These are phyloP conservation scores for Leucophora obtusa DNA, from an alignment of 2,888 invertebrate genomes.

Conservation along the genomic window DNA sequence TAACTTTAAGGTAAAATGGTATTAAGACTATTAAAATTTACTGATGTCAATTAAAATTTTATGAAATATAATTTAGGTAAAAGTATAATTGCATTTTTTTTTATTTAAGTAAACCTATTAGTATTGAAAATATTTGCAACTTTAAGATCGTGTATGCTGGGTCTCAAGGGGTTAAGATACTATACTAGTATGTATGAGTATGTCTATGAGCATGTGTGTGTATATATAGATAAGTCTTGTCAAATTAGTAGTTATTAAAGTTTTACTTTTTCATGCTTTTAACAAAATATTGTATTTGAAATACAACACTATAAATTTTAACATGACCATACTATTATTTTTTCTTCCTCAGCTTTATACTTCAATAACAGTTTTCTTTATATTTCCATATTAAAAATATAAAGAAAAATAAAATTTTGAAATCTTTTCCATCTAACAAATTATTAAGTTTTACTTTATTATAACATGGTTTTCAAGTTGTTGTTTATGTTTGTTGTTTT, in stretches of 20 bases:
- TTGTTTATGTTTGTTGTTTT: constrained; percentile 37
- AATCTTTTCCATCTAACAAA: constrained; percentile 52
- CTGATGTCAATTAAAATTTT: too few relatives aligned
- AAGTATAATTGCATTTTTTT: too few relatives aligned
- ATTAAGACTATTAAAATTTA: too few relatives aligned
- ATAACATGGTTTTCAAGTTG: constrained; percentile 36
- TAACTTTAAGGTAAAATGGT: too few relatives aligned
- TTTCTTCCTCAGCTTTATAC: constrained; percentile 26
- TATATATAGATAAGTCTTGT: constrained; percentile 16
- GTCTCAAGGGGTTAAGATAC: too few relatives aligned
- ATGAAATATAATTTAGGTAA: too few relatives aligned
- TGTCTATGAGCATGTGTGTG: not conserved
- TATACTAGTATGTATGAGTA: not conserved
- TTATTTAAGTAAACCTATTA: too few relatives aligned
- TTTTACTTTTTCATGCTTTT: constrained; percentile 57
- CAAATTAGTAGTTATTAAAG: constrained; percentile 63
- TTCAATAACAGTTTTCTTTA: constrained; percentile 50
- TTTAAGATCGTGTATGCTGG: too few relatives aligned
- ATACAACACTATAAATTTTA: constrained; percentile 49
- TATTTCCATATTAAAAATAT: constrained; percentile 35
- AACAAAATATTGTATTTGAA: constrained; percentile 60
- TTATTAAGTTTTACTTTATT: constrained; percentile 60
- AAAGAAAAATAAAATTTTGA: constrained; percentile 28
- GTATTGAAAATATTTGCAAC: too few relatives aligned
- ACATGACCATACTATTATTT: constrained; percentile 12